phyloP scores from a whole-genome alignment of 2,888 invertebrate species.

The Lathronympha strigana region DNA sequence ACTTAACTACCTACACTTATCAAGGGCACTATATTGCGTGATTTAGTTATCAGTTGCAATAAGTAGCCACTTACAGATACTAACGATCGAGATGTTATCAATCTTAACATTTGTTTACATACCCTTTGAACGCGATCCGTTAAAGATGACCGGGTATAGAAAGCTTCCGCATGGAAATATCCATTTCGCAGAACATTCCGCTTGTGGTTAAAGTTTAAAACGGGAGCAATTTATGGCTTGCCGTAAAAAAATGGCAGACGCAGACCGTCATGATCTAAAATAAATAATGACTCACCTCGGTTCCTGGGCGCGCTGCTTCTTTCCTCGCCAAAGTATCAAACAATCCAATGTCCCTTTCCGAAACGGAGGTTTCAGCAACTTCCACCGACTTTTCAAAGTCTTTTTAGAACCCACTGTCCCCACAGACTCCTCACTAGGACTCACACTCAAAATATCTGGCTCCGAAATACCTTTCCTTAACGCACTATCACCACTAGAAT shows the following conservation, averaged over 20 bases:
- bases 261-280: constrained; percentile 26
- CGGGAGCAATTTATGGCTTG: constrained; percentile 24
- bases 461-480: constrained; percentile 73
- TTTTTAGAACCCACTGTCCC: constrained; percentile 60
- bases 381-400: constrained; percentile 71
- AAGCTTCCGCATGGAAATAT: constrained; percentile 19
- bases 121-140: constrained; percentile 15
- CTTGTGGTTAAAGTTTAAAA: constrained; percentile 19
- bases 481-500: constrained; percentile 59
- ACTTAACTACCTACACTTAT: background rate
- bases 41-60: background rate
- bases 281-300: constrained; percentile 64
- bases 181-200: constrained; percentile 2
- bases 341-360: constrained; percentile 75
- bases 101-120: constrained; percentile 9
- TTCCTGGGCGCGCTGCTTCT: constrained; percentile 61
- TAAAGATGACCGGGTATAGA: constrained; percentile 5
- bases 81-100: constrained; percentile 10
- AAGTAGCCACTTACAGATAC: constrained; percentile 5
- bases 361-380: constrained; percentile 68
- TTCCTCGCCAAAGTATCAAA: constrained; percentile 74
- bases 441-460: constrained; percentile 69
- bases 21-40: background rate
- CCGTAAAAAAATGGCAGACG: constrained; percentile 12
- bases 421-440: constrained; percentile 57